phyloP scores from a whole-genome alignment of 1,140 invertebrate species.

The Chrysoperla carnea region DNA sequence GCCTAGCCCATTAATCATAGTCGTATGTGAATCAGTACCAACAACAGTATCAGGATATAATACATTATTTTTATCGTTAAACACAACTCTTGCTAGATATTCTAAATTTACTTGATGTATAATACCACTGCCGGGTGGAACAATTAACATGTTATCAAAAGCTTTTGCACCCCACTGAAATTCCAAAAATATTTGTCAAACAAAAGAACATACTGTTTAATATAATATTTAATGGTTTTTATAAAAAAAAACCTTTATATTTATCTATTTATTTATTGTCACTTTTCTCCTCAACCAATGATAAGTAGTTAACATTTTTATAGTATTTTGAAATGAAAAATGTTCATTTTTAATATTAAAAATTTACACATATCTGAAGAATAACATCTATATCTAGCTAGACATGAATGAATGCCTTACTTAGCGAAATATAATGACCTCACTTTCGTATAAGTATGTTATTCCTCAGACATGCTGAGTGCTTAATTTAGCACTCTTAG shows the following conservation, averaged over 20 bases:
- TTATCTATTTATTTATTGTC: background rate
- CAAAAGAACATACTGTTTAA: background rate
- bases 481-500: no score
- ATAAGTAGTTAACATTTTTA: no score
- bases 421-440: no score
- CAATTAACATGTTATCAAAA: conserved; percentile 91
- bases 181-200: conserved; percentile 1
- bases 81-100: conserved; percentile 90
- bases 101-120: conserved; percentile 98
- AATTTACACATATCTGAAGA: no score
- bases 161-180: conserved; percentile 87
- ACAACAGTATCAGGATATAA: conserved; percentile 93
- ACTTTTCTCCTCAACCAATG: no score
- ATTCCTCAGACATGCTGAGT: no score
- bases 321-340: no score
- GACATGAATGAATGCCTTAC: no score
- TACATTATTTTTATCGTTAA: conserved; percentile 38
- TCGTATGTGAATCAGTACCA: conserved; percentile 98
- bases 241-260: background rate
- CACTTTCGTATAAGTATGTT: no score
- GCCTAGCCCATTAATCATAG: conserved; percentile 92
- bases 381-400: no score
- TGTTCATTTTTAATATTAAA: no score
- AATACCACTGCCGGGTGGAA: conserved; percentile 95
- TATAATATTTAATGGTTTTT: no score